These are phyloP conservation scores for Thecocarcelia acutangulata DNA, from an alignment of 2,888 invertebrate species.

Conservation along the genomic window DNA sequence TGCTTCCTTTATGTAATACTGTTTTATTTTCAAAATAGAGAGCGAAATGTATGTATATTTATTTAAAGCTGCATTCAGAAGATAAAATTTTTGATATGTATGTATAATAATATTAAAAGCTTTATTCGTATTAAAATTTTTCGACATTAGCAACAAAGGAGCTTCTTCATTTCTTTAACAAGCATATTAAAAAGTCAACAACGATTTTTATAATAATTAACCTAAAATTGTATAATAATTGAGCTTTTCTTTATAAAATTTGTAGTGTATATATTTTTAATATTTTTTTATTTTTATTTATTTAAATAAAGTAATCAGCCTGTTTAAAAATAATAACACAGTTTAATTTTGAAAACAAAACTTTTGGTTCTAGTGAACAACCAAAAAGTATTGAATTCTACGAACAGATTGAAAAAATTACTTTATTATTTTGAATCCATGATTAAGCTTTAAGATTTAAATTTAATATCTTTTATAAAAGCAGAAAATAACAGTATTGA, in stretches of 20 bases:
- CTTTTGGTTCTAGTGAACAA: too few species aligned
- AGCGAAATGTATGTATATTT: conserved; percentile 1
- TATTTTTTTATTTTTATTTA: background rate
- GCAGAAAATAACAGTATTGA: too few species aligned
- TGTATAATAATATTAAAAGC: conserved; percentile 42
- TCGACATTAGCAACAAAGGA: conserved; percentile 59
- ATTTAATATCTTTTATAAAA: too few species aligned
- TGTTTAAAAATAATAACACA: too few species aligned
- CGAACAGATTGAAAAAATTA: background rate
- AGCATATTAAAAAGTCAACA: conserved; percentile 61
- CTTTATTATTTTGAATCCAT: too few species aligned
- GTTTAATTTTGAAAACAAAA: too few species aligned
- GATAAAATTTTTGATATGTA: conserved; percentile 56
- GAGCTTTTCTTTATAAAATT: conserved; percentile 41
- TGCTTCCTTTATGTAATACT: conserved; percentile 32
- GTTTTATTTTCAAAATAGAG: conserved; percentile 4
- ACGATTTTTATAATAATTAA: conserved; percentile 40
- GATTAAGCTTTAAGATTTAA: too few species aligned
- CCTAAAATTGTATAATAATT: conserved; percentile 55
- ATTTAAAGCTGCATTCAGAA: conserved; percentile 3
- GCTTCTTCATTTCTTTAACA: conserved; percentile 53
- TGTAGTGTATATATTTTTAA: conserved; percentile 11
- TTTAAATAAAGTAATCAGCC: background rate
- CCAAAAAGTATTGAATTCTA: too few species aligned
- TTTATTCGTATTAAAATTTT: conserved; percentile 29